Percentiles rank a stretch among this genome's conserved stretches.
Conservation (phyloP, 1,140 invertebrate genomes). For the Mizuhopecten yessoensis region DNA sequence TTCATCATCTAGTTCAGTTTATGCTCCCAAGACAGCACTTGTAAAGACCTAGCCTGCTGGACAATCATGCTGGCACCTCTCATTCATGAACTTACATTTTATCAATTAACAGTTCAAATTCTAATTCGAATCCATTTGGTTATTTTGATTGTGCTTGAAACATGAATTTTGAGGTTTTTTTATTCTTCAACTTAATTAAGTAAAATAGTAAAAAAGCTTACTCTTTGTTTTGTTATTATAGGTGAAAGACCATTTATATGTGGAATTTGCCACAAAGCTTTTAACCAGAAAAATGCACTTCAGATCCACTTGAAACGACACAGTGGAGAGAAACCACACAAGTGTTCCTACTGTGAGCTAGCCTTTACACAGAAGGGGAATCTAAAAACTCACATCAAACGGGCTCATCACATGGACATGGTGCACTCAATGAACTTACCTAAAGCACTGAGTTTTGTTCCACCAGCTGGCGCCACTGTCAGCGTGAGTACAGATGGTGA, state of each 20-base stretch:
- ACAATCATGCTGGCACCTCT: too few species aligned
- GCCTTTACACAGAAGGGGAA: conserved; percentile 89
- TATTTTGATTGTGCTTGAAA: too few species aligned
- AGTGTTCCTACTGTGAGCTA: conserved; percentile 91
- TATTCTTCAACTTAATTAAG: too few species aligned
- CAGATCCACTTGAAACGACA: conserved; percentile 86
- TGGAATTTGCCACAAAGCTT: conserved; percentile 95
- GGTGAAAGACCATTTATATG: conserved; percentile 94
- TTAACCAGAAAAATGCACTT: conserved; percentile 90
- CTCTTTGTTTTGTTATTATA: conserved; percentile 59
- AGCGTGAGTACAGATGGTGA: conserved; percentile 43
- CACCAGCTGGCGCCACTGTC: conserved; percentile 52
- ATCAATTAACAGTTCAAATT: too few species aligned
- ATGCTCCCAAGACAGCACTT: too few species aligned
- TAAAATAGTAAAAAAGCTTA: background rate
- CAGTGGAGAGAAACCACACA: conserved; percentile 91
- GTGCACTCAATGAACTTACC: conserved; percentile 79
- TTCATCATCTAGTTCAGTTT: too few species aligned
- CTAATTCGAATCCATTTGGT: too few species aligned
- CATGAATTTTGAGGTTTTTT: too few species aligned
- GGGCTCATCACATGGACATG: conserved; percentile 84
- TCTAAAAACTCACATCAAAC: conserved; percentile 86
- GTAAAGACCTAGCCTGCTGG: too few species aligned
- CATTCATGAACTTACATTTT: too few species aligned
- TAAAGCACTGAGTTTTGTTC: conserved; percentile 52